Evolutionary conservation across 1,140 invertebrate genomes (phyloP).

Genomic region (Penaeus indicus): DNA sequence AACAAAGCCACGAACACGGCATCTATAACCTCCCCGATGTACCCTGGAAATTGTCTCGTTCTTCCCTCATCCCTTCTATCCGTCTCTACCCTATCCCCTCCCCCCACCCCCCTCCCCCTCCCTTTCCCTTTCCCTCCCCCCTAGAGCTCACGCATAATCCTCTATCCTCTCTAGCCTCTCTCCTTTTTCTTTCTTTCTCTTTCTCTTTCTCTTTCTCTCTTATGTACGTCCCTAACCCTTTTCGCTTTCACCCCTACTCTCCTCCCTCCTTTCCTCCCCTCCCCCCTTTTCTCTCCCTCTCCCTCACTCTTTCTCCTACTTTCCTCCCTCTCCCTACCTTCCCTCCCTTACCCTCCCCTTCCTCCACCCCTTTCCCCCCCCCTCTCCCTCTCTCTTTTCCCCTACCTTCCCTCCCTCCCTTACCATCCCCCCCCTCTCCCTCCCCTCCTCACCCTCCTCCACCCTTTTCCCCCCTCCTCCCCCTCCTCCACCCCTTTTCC

Average conservation of each 20-base stretch:
- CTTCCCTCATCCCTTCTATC: neutral
- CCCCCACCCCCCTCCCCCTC: neutral
- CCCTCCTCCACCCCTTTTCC: neutral
- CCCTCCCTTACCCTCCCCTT: neutral
- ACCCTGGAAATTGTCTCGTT: neutral
- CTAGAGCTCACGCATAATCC: no score
- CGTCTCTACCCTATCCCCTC: neutral
- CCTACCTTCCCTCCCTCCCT: neutral
- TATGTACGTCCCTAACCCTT: slow-evolving; percentile 17
- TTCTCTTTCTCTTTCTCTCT: slow-evolving; percentile 38
- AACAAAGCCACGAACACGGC: no score
- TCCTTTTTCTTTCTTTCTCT: neutral
- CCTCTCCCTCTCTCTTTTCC: neutral
- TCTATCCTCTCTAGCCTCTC: neutral
- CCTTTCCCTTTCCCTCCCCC: neutral
- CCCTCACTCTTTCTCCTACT: neutral
- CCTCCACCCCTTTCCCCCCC: neutral
- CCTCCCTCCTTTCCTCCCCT: neutral
- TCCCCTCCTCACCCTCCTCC: no score
- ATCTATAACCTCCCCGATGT: neutral
- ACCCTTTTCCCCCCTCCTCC: neutral
- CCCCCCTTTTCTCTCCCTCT: neutral
- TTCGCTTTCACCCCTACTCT: neutral
- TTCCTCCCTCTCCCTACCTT: neutral
- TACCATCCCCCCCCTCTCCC: neutral